Evolutionary conservation across 2,797 vertebrate species (phyloP).

Genomic region (Molothrus ater): DNA sequence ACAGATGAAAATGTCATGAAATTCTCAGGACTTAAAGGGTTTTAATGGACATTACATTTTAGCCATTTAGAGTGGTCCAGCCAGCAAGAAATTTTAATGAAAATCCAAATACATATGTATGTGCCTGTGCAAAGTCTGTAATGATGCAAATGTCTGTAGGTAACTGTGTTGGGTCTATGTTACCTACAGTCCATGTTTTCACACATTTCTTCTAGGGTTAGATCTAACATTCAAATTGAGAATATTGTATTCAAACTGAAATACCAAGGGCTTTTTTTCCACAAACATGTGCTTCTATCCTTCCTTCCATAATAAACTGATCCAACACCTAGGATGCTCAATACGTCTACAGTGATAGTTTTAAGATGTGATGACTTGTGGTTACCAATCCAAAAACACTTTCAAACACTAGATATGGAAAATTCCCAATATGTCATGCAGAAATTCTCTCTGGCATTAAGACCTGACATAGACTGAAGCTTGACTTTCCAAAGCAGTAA

Average conservation of each 20-base stretch:
- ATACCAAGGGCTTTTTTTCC: not conserved
- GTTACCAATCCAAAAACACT: not conserved
- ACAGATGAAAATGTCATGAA: not conserved
- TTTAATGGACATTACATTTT: not conserved
- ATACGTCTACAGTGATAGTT: not conserved
- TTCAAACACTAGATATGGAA: not conserved
- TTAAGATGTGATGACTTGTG: not conserved
- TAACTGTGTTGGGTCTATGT: not conserved
- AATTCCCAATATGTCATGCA: not conserved
- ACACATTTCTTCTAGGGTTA: not conserved
- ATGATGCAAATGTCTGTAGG: not conserved
- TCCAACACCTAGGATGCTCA: not conserved
- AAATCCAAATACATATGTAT: not conserved
- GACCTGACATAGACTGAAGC: not conserved
- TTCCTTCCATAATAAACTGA: not conserved
- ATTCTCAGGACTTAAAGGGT: not conserved
- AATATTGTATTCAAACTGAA: not conserved
- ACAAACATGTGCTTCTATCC: accelerated
- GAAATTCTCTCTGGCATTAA: not conserved
- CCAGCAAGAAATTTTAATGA: not conserved
- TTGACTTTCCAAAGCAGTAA: not conserved
- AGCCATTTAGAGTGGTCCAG: not conserved
- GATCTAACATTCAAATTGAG: not conserved
- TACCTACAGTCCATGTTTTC: not conserved
- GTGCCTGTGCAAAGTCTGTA: not conserved